Base-by-base conservation (phyloP, 2,888 invertebrate species). In the Choreutis nemorana region DNA sequence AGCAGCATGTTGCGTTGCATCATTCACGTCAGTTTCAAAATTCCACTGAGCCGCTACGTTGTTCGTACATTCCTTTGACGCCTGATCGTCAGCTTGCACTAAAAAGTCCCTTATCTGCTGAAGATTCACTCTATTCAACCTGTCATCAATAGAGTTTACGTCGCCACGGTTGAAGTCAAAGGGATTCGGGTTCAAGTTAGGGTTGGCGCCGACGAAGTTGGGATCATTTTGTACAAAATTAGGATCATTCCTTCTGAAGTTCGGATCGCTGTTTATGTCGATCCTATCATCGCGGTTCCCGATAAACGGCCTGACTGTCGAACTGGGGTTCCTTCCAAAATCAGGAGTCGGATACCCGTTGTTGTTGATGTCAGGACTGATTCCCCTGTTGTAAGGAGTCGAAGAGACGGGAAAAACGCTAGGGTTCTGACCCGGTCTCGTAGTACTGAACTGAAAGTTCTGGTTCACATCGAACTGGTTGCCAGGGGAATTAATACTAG, bases 31-130 rank as follows among this genome's bases (percentile, higher is more conserved):
- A 3, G 92, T 92, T 65, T 93, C 92, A 51, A 91, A 93, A 57
- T 88, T 87, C 93, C 93, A 93, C 53, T 93, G 93, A 1, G 91
- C 90, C 0, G 85, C 88, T n/a, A 93, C 92, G 59, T 92, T 92
- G 28, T 86, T 87, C 0, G 90, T 90, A 50, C 92, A 93, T 60
- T 90, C 88, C 54, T 88, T 85, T 0, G 91, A 87, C 6, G 90
- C 86, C 48, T 88, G 85, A 15, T 87, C 82, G 55, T 92, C 92
- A 14, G 90, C 81, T 35, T 87, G 86, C 23, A 84, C 81, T 37
- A 92, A 56, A 23, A 89, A 79, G 36, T 83, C 81, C 35, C 82
- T 68, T 1, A 83, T 51, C 45, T 81, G 81, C 41, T 75, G 71
- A 40, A 75, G 32, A 47, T 62, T 71, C 34, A 67, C 65, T 32